Percentiles rank a stretch among this genome's conserved stretches.
Conservation (phyloP, 2,113 vertebrate genomes). For the Sterna hirundo region DNA sequence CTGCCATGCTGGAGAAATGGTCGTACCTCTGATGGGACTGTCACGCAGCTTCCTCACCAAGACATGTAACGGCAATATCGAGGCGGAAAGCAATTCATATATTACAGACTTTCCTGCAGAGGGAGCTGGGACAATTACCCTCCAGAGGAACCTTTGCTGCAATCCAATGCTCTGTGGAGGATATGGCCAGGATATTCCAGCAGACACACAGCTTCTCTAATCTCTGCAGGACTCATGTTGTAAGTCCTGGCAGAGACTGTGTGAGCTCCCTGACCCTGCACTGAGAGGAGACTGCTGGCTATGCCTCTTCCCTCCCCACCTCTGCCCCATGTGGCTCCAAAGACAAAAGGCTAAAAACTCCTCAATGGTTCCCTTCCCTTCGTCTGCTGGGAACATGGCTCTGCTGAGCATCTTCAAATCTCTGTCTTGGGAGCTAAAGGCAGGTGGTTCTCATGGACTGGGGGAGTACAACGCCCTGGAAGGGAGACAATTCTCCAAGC, state of each 20-base stretch:
- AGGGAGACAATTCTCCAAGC: background rate
- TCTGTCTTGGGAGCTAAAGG: background rate
- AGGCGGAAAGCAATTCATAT: background rate
- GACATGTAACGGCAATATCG: background rate
- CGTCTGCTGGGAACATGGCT: background rate
- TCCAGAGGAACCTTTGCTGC: background rate
- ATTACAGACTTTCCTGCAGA: background rate
- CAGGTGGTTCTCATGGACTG: background rate
- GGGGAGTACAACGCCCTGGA: background rate
- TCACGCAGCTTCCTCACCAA: background rate
- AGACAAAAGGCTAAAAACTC: background rate
- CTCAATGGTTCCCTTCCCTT: background rate
- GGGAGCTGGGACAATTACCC: background rate
- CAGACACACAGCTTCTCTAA: background rate
- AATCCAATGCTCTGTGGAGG: background rate
- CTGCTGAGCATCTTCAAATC: background rate
- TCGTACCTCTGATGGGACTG: background rate
- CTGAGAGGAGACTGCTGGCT: background rate
- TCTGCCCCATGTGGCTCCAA: background rate
- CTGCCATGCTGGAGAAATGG: background rate
- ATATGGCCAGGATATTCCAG: background rate
- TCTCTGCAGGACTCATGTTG: background rate
- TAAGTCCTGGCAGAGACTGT: background rate
- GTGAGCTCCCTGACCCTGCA: background rate
- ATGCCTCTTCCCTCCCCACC: background rate